A percentile compares a stretch with the other conserved stretches of the same genome.
Evolutionary conservation across 2,113 vertebrate genomes (phyloP).

Genomic region (Pygoscelis antarcticus): DNA sequence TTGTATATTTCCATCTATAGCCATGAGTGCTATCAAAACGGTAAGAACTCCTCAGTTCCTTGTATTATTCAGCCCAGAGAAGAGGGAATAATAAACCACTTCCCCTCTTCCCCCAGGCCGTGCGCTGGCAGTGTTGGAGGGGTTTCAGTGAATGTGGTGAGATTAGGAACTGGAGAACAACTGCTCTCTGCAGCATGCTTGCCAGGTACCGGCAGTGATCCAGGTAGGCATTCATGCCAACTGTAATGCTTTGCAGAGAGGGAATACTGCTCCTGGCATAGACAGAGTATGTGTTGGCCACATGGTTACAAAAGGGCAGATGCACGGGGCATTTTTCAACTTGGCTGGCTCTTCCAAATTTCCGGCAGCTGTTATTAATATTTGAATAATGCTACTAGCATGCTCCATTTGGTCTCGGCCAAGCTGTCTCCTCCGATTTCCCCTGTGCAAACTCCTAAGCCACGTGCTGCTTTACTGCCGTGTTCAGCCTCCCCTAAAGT

Average conservation of each 20-base stretch:
- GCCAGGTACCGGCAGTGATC: background rate
- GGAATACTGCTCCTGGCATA: conserved; percentile 1
- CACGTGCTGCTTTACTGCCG: background rate
- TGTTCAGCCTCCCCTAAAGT: background rate
- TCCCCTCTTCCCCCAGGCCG: background rate
- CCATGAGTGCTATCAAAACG: background rate
- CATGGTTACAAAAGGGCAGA: background rate
- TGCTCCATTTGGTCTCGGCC: background rate
- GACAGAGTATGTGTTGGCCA: background rate
- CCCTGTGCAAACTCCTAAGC: background rate
- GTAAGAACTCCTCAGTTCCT: background rate
- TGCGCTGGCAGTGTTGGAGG: background rate
- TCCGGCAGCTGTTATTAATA: conserved; percentile 24
- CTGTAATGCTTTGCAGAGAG: background rate
- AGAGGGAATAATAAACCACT: background rate
- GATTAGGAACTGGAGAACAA: background rate
- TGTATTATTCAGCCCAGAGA: background rate
- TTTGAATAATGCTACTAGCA: background rate
- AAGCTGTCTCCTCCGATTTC: background rate
- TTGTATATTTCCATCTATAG: background rate
- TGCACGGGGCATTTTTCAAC: background rate
- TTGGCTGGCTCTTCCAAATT: background rate
- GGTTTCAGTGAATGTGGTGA: background rate
- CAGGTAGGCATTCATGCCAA: background rate
- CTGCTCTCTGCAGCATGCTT: background rate